Conservation (phyloP, 2,113 vertebrate species). For the Tetrax tetrax region DNA sequence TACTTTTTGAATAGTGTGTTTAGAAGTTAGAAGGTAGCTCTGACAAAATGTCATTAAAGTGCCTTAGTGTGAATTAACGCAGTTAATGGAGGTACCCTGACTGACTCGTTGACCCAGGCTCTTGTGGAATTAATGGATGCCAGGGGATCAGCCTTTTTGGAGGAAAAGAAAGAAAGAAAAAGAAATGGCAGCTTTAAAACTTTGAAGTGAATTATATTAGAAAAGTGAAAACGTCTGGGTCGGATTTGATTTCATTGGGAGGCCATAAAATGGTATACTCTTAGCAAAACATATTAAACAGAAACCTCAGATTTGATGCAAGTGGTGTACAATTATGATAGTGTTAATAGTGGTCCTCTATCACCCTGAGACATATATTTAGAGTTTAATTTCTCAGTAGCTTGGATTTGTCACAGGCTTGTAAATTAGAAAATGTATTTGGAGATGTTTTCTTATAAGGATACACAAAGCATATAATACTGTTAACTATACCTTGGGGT, state of each 20-base stretch:
- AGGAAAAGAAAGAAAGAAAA: constrained; percentile 76
- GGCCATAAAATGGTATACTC: constrained; percentile 72
- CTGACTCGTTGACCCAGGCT: constrained; percentile 89
- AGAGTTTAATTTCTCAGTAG: constrained; percentile 78
- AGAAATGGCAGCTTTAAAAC: constrained; percentile 86
- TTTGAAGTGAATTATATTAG: constrained; percentile 83
- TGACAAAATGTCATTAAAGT: constrained; percentile 88
- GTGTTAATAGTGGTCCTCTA: constrained; percentile 76
- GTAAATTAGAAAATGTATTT: constrained; percentile 79
- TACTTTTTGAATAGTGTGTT: constrained; percentile 78
- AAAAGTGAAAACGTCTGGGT: constrained; percentile 82
- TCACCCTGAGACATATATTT: constrained; percentile 75
- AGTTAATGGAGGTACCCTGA: constrained; percentile 81
- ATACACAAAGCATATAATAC: constrained; percentile 67
- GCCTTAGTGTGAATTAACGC: constrained; percentile 85
- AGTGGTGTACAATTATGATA: constrained; percentile 75
- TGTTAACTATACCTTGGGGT: constrained; percentile 71
- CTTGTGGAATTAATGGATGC: constrained; percentile 88
- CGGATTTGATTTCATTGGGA: constrained; percentile 76
- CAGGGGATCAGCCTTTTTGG: constrained; percentile 79
- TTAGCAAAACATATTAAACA: constrained; percentile 75
- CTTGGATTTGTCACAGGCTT: constrained; percentile 75
- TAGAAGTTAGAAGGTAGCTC: constrained; percentile 80
- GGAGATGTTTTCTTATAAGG: constrained; percentile 71
- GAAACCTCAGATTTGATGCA: constrained; percentile 75